Conservation (phyloP, 1,140 invertebrate genomes). For the Aphelenchoides fujianensis region DNA sequence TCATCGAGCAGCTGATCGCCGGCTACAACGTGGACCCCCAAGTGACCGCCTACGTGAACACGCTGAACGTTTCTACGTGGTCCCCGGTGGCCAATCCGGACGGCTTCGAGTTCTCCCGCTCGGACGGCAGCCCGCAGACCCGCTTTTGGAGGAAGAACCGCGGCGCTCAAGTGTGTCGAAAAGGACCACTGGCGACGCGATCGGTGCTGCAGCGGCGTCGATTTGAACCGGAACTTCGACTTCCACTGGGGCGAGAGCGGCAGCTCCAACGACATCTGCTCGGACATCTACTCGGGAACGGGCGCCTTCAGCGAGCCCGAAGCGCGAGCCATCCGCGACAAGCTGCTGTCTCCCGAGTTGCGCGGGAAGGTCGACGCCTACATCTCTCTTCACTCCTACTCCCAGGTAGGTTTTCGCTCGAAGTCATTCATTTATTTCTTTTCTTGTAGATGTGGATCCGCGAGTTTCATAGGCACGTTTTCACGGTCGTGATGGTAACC, state of each 20-base stretch:
- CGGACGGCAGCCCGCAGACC: constrained; percentile 58
- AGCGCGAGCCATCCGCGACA: constrained; percentile 55
- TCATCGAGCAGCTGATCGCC: constrained; percentile 61
- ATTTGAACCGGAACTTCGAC: constrained; percentile 61
- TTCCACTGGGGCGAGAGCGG: constrained; percentile 59
- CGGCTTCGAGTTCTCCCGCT: constrained; percentile 58
- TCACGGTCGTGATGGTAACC: too few species aligned
- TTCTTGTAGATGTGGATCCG: constrained; percentile 60
- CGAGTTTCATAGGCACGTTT: too few species aligned
- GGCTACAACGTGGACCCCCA: constrained; percentile 54
- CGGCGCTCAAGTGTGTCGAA: constrained; percentile 53
- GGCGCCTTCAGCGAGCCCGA: constrained; percentile 53
- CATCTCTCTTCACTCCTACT: constrained; percentile 61
- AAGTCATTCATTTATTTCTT: constrained; percentile 22
- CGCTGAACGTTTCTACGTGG: constrained; percentile 64
- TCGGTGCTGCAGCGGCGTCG: constrained; percentile 65
- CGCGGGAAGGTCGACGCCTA: constrained; percentile 60
- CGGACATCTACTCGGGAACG: constrained; percentile 59
- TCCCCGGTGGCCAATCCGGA: constrained; percentile 66
- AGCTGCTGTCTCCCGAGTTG: constrained; percentile 57
- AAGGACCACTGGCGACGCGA: constrained; percentile 60
- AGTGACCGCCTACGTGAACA: constrained; percentile 58
- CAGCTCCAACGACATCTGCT: constrained; percentile 49
- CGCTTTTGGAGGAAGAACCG: constrained; percentile 60
- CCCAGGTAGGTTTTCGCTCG: constrained; percentile 38